These are phyloP conservation scores for Brevimyrus niger DNA, from an alignment of 2,113 vertebrate genomes.

Conservation along the genomic window DNA sequence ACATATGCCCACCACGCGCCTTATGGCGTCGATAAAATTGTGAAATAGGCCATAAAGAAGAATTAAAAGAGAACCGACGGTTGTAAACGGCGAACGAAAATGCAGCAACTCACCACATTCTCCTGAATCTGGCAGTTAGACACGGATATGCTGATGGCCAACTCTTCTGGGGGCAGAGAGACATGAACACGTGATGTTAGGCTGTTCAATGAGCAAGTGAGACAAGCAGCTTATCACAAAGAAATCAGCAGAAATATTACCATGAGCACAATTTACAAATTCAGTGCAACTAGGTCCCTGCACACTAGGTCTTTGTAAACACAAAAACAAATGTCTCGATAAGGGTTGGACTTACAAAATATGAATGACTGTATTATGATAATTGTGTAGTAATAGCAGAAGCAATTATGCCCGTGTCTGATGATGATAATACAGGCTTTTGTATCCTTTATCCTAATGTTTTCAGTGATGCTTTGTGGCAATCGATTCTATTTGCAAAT, in stretches of 20 bases:
- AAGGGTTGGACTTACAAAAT: background rate
- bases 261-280: background rate
- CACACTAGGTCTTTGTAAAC: background rate
- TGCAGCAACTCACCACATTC: slow-evolving; percentile 86
- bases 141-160: slow-evolving; percentile 94
- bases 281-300: background rate
- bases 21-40: background rate
- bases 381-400: background rate
- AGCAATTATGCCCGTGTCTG: background rate
- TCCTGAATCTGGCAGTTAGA: slow-evolving; percentile 95
- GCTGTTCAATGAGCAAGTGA: background rate
- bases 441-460: background rate
- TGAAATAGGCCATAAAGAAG: background rate
- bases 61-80: background rate
- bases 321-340: background rate
- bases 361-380: background rate
- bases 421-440: background rate
- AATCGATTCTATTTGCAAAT: background rate
- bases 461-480: background rate
- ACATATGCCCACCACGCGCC: background rate
- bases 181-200: background rate
- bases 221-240: background rate
- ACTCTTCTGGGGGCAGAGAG: slow-evolving; percentile 70
- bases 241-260: background rate
- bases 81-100: slow-evolving; percentile 25